Conservation (phyloP, 2,888 invertebrate species). For the Tubiluchus corallicola region DNA sequence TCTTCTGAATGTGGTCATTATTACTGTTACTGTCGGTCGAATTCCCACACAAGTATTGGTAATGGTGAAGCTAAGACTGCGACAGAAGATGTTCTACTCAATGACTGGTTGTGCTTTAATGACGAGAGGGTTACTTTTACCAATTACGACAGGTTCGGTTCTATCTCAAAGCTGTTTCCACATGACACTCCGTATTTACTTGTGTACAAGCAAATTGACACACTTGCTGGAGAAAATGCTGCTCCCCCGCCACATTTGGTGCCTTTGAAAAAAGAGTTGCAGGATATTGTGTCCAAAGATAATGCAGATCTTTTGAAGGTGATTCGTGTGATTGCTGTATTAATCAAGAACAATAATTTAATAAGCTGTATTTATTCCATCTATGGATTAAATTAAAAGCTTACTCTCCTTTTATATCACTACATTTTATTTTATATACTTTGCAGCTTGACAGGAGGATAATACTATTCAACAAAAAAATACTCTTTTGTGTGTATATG, state of each 20-base stretch:
- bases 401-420: too few species aligned
- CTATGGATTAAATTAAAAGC: too few species aligned
- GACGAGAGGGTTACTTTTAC: slow-evolving; percentile 43
- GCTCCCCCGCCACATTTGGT: neutral
- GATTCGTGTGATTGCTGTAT: neutral
- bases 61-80: slow-evolving; percentile 6
- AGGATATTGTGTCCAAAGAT: neutral
- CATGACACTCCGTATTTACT: slow-evolving; percentile 65
- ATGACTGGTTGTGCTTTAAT: slow-evolving; percentile 59
- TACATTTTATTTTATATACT: too few species aligned
- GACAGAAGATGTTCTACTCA: slow-evolving; percentile 20
- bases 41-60: slow-evolving; percentile 14
- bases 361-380: neutral
- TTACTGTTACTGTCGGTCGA: slow-evolving; percentile 46
- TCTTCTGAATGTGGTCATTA: slow-evolving; percentile 72
- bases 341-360: neutral
- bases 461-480: too few species aligned
- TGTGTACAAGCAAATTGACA: slow-evolving; percentile 41
- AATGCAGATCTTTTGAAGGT: neutral
- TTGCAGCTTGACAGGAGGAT: too few species aligned
- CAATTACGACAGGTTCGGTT: slow-evolving; percentile 23
- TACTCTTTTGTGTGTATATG: too few species aligned
- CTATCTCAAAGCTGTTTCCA: slow-evolving; percentile 29
- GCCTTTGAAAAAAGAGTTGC: neutral
- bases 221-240: too few species aligned